A percentile compares a stretch with the other conserved stretches of the same genome.
These are phyloP conservation scores for Ceratoteleas bidentatus DNA, from an alignment of 1,140 invertebrate genomes.

Conservation along the genomic window DNA sequence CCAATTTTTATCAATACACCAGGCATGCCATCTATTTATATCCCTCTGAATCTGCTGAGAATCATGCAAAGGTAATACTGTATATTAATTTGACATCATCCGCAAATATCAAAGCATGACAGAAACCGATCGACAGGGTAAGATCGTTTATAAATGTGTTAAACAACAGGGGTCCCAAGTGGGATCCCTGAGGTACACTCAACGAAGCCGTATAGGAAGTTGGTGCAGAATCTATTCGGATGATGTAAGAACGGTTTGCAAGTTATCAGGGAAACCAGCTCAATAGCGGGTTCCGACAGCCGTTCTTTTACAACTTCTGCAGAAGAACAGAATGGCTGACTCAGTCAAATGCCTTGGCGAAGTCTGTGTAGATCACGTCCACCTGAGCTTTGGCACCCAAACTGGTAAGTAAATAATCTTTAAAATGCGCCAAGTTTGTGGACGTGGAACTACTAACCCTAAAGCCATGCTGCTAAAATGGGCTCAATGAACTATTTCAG, in stretches of 20 bases:
- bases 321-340: neutral
- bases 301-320: neutral
- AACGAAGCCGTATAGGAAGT: neutral
- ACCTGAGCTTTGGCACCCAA: no score
- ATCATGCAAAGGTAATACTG: no score
- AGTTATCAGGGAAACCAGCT: neutral
- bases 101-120: neutral
- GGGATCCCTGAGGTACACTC: neutral
- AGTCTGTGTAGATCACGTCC: no score
- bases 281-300: neutral
- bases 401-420: no score
- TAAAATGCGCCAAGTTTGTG: no score
- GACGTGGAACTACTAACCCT: no score
- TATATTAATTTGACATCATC: no score
- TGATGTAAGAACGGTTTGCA: neutral
- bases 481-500: no score
- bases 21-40: neutral
- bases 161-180: neutral
- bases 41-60: neutral
- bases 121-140: neutral
- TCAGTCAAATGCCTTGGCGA: no score
- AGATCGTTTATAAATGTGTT: conserved; percentile 2
- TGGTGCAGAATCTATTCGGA: neutral
- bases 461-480: no score
- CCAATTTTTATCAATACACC: neutral